A percentile compares a stretch with the other conserved stretches of the same genome.
Conservation (phyloP, 2,888 invertebrate species). For the Eupsilia transversa region DNA sequence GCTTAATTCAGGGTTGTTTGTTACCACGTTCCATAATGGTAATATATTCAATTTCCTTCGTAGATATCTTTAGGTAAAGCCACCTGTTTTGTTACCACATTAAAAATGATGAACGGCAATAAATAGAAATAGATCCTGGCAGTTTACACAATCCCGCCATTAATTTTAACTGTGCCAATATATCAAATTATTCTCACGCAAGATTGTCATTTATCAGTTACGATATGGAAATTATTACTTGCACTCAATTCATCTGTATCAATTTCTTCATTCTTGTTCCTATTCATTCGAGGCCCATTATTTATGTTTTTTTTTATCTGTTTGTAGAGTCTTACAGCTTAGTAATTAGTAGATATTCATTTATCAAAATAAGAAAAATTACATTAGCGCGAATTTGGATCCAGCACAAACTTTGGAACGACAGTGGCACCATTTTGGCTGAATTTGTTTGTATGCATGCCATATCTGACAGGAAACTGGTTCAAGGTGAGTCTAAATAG, state of each 20-base stretch:
- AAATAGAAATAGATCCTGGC: conserved; percentile 32
- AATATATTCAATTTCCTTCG: conserved; percentile 34
- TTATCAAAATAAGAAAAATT: not conserved
- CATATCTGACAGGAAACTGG: conserved; percentile 52
- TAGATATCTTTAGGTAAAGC: not conserved
- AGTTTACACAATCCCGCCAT: conserved; percentile 24
- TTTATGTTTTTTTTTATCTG: not conserved
- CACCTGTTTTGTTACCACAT: conserved; percentile 15
- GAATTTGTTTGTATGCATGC: conserved; percentile 42
- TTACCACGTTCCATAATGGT: not conserved
- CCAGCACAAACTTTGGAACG: conserved; percentile 25
- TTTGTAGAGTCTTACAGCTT: not conserved
- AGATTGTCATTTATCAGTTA: conserved; percentile 21
- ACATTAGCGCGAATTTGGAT: not conserved
- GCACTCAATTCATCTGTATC: not conserved
- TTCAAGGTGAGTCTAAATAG: conserved; percentile 61
- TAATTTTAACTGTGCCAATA: conserved; percentile 22
- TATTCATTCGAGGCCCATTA: not conserved
- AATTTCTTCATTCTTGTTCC: not conserved
- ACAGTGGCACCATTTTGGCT: conserved; percentile 28
- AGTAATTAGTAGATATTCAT: not conserved
- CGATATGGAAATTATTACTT: conserved; percentile 21
- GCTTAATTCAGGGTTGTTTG: conserved; percentile 43
- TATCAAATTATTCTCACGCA: conserved; percentile 17
- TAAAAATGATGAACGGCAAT: conserved; percentile 37